A percentile compares a stretch with the other conserved stretches of the same genome.
phyloP scores from a whole-genome alignment of 2,888 invertebrate genomes.

The Volucella bombylans region DNA sequence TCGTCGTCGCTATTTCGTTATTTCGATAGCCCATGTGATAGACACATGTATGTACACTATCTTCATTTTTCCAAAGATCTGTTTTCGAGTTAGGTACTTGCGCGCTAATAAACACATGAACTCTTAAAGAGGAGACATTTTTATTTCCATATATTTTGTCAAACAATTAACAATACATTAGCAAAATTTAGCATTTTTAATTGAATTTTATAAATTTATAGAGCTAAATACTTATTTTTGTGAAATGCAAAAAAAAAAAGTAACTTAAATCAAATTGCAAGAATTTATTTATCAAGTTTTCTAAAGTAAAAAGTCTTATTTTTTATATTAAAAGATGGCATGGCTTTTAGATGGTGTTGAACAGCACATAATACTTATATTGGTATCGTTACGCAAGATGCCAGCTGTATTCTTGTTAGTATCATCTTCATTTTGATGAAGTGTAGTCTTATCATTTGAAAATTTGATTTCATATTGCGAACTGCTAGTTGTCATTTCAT shows the following conservation, averaged over 20 bases:
- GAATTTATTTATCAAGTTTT: slow-evolving; percentile 22
- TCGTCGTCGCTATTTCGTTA: too few species aligned
- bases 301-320: background rate
- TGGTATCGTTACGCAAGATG: slow-evolving; percentile 31
- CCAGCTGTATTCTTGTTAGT: background rate
- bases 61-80: too few species aligned
- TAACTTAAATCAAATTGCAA: slow-evolving; percentile 33
- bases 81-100: too few species aligned
- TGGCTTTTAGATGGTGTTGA: slow-evolving; percentile 71
- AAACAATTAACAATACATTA: too few species aligned
- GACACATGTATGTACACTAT: too few species aligned
- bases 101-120: too few species aligned
- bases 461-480: slow-evolving; percentile 61
- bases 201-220: too few species aligned
- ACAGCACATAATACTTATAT: slow-evolving; percentile 72
- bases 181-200: too few species aligned
- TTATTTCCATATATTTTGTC: too few species aligned
- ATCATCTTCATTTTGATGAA: slow-evolving; percentile 20
- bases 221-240: too few species aligned
- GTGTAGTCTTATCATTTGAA: slow-evolving; percentile 7
- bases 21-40: too few species aligned
- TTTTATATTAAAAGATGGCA: background rate
- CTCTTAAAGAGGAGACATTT: too few species aligned
- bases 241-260: background rate
- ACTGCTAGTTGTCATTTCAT: slow-evolving; percentile 78